phyloP scores from a whole-genome alignment of 2,888 invertebrate species.

The Hipparchia semele region DNA sequence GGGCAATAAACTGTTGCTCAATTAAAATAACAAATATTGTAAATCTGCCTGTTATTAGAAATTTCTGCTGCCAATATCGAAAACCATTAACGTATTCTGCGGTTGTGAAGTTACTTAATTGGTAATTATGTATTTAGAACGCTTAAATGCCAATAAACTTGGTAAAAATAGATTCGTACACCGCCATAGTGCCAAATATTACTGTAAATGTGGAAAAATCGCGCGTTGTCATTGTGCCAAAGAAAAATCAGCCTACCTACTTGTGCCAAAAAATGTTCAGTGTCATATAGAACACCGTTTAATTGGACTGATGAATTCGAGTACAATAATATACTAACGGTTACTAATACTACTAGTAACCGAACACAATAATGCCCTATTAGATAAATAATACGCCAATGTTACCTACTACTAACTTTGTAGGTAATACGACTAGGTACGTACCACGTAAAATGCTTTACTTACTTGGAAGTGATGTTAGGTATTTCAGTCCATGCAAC shows the following conservation, averaged over 20 bases:
- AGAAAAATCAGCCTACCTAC: background rate
- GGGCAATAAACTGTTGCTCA: constrained; percentile 73
- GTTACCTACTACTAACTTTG: too few relatives aligned
- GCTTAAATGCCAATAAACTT: constrained; percentile 39
- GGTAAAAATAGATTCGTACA: background rate
- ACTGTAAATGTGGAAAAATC: background rate
- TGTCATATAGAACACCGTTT: background rate
- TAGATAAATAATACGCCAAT: too few relatives aligned
- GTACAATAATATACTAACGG: too few relatives aligned
- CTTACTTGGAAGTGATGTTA: too few relatives aligned
- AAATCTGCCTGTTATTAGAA: constrained; percentile 43
- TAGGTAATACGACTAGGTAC: too few relatives aligned
- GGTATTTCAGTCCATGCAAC: too few relatives aligned
- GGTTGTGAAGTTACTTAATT: constrained; percentile 72
- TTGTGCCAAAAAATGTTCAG: background rate
- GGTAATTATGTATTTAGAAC: constrained; percentile 18
- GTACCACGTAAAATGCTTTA: too few relatives aligned
- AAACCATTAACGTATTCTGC: constrained; percentile 48
- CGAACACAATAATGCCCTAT: too few relatives aligned
- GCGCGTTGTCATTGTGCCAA: background rate
- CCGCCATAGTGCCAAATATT: constrained; percentile 9
- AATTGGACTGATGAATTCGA: background rate
- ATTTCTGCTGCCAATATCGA: constrained; percentile 42
- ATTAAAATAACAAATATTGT: constrained; percentile 47
- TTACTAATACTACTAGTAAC: too few relatives aligned